Conservation (phyloP, 2,888 invertebrate genomes). For the Ceramica pisi region DNA sequence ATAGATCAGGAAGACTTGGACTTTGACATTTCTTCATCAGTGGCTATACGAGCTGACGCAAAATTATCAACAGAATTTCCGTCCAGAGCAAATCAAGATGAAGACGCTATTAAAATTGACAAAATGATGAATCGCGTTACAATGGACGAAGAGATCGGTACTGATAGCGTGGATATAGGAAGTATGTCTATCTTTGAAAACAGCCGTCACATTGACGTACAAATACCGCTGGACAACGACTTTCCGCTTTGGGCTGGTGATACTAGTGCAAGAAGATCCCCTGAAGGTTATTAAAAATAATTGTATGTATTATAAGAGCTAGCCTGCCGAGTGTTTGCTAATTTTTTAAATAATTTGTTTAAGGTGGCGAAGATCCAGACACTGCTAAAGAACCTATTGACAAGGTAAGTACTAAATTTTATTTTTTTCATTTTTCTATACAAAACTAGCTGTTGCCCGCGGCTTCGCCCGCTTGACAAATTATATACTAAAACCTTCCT, state of each 20-base stretch:
- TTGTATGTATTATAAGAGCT: not conserved
- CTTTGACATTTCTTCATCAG: conserved; percentile 75
- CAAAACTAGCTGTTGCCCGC: too few relatives aligned
- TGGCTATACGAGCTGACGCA: conserved; percentile 52
- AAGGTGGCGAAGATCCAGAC: conserved; percentile 88
- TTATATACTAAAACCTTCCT: too few relatives aligned
- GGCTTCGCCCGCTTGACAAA: too few relatives aligned
- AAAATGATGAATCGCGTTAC: conserved; percentile 70
- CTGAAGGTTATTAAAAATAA: conserved; percentile 91
- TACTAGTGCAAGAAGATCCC: conserved; percentile 93
- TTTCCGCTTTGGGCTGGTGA: conserved; percentile 92
- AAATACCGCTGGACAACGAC: conserved; percentile 77
- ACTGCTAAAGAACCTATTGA: conserved; percentile 76
- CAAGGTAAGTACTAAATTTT: conserved; percentile 74
- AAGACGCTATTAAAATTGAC: conserved; percentile 67
- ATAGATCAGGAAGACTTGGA: conserved; percentile 95
- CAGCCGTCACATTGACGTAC: conserved; percentile 70
- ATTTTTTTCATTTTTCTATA: not conserved
- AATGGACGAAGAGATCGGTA: conserved; percentile 68
- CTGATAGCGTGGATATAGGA: conserved; percentile 68
- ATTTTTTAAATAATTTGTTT: conserved; percentile 42
- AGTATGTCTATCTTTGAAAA: conserved; percentile 80
- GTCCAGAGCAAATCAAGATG: conserved; percentile 47
- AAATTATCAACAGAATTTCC: conserved; percentile 56
- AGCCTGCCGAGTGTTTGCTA: not conserved